Conservation (phyloP, 2,797 vertebrate species). For the Petrocephalus schoutedeni region DNA sequence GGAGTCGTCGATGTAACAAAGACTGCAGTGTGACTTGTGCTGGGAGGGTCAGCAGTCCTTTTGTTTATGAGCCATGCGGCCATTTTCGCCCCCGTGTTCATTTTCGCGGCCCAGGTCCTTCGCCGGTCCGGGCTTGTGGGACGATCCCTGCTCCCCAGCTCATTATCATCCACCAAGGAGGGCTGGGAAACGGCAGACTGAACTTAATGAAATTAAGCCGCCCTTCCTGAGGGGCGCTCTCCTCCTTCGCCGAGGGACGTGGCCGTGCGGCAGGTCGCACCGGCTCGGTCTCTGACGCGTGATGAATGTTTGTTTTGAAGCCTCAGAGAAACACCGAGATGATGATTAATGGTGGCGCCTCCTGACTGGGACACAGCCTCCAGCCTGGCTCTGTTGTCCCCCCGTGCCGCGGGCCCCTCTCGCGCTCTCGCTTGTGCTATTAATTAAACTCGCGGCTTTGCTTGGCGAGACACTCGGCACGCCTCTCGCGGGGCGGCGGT, state of each 20-base stretch:
- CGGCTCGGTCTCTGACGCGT: not conserved
- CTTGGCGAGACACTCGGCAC: not conserved
- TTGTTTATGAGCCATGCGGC: not conserved
- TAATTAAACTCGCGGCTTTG: not conserved
- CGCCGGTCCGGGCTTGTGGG: not conserved
- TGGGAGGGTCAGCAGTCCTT: not conserved
- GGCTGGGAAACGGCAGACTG: not conserved
- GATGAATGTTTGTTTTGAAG: conserved; percentile 1
- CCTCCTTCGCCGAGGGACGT: not conserved
- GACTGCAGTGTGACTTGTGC: not conserved
- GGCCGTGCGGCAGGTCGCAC: not conserved
- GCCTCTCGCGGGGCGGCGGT: not conserved
- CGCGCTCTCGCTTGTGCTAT: not conserved
- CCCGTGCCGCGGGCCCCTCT: not conserved
- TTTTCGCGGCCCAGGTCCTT: not conserved
- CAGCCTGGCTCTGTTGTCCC: not conserved
- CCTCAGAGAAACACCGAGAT: not conserved
- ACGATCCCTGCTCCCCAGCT: not conserved
- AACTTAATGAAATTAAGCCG: not conserved
- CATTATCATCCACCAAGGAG: not conserved
- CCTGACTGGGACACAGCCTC: not conserved
- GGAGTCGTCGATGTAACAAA: not conserved
- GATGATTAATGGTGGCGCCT: not conserved
- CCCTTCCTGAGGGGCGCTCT: not conserved
- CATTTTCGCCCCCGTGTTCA: not conserved